phyloP scores from a whole-genome alignment of 2,888 invertebrate genomes.

The Caenorhabditis afra region DNA sequence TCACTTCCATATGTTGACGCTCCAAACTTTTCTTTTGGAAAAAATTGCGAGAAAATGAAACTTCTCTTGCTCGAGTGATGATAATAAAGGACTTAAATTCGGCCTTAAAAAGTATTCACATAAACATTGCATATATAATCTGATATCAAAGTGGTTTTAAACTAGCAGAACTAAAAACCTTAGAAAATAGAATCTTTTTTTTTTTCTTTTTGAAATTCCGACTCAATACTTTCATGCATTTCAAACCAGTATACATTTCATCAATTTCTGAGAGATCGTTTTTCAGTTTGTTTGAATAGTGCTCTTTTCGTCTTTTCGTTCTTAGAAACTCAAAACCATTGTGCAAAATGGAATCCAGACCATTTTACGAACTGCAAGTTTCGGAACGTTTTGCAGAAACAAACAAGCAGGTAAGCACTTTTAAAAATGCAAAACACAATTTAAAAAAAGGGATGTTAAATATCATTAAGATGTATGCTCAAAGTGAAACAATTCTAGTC shows the following conservation, averaged over 20 bases:
- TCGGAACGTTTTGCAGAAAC: slow-evolving; percentile 19
- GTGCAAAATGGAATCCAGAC: slow-evolving; percentile 20
- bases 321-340: slow-evolving; percentile 44
- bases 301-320: slow-evolving; percentile 18
- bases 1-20: slow-evolving; percentile 29
- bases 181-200: too few species aligned
- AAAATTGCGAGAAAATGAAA: slow-evolving; percentile 26
- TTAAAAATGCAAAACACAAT: not conserved
- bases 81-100: too few species aligned
- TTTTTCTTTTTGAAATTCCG: slow-evolving; percentile 27
- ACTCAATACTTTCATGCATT: slow-evolving; percentile 41
- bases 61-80: too few species aligned
- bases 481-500: too few species aligned
- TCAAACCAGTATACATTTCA: slow-evolving; percentile 22
- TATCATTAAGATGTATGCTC: too few species aligned
- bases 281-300: slow-evolving; percentile 47
- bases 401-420: slow-evolving; percentile 15
- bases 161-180: too few species aligned
- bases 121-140: slow-evolving; percentile 12
- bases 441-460: too few species aligned
- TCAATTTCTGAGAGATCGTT: slow-evolving; percentile 34
- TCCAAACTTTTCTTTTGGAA: slow-evolving; percentile 9
- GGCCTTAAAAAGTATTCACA: too few species aligned
- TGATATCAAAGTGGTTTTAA: too few species aligned
- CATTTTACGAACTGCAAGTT: slow-evolving; percentile 18